phyloP scores from a whole-genome alignment of 2,113 vertebrate genomes.

The Pristiophorus japonicus region DNA sequence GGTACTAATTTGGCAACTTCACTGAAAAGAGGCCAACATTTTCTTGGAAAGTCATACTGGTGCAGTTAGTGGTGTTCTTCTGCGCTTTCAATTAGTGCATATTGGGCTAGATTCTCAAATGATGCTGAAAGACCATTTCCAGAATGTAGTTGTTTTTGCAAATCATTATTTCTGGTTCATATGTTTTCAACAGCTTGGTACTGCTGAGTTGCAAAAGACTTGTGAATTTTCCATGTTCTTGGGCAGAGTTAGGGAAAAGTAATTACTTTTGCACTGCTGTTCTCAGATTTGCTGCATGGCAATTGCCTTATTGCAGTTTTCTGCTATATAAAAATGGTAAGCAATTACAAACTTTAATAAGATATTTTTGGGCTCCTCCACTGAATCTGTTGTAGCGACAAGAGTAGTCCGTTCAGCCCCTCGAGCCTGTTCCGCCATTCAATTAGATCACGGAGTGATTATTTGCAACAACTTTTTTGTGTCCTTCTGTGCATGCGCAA shows the following conservation, averaged over 20 bases:
- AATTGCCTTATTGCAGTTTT: background rate
- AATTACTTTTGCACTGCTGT: background rate
- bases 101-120: background rate
- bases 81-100: background rate
- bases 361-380: background rate
- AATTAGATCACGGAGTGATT: background rate
- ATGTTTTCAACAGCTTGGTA: background rate
- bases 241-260: background rate
- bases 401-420: background rate
- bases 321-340: background rate
- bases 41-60: background rate
- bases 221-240: background rate
- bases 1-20: slow-evolving; percentile 7
- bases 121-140: background rate
- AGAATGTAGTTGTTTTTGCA: background rate
- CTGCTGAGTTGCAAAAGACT: background rate
- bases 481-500: too few species aligned
- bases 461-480: too few species aligned
- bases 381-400: background rate
- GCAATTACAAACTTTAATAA: background rate
- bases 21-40: background rate
- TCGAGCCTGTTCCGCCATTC: background rate
- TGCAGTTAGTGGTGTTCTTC: background rate
- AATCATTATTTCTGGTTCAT: background rate
- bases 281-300: background rate